Base-by-base conservation (phyloP, 2,888 invertebrate species). In the Penaeus monodon region DNA sequence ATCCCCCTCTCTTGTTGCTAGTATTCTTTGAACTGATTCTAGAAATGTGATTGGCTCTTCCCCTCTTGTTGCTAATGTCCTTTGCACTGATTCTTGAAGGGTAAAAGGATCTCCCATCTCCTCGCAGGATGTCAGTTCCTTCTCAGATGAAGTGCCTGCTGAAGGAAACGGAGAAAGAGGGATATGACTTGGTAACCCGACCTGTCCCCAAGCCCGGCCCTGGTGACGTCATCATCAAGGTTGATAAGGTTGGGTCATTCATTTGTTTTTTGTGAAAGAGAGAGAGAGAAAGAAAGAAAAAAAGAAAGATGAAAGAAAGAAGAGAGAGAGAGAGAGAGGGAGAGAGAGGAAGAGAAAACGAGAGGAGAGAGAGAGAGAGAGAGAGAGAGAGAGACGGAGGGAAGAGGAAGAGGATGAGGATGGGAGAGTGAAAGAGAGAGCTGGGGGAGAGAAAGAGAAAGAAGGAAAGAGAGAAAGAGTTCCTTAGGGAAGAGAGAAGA, bases 171-270 rank as follows among this genome's bases (percentile, higher is more conserved):
- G 81, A 79, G 57, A 65, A 4, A 24, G 85, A 86, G 33, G 88
- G 88, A 3, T 88, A 84, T 70, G 29, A 80, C 27, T 68, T 88
- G 20, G 68, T 76, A 20, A 82, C 70, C 17, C 79, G 76, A 3
- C 83, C 80, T 27, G 77, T 86, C 7, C 88, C 88, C 63, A 64
- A 63, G 8, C 76, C 85, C 20, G 86, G 79, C 6, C 88, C 86
- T 1, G 83, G 76, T n/a, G 84, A 88, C 20, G 86, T 84, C 57
- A 63, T 88, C 73, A 86, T 88, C 76, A 81, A 81, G 57, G 81
- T 86, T 14, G 66, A 86, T 24, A 86, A 68, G 74, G 86, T 86
- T n/a, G 81, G 76, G 57, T 38, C 20, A 12, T 22, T 44, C 4
- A 24, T 33, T 14, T 65, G 17, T 10, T 68, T 29, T 33, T 66